Percentiles rank a stretch among this genome's conserved stretches.
Conservation (phyloP, 2,797 vertebrate species). For the Corythornis leucogaster region DNA sequence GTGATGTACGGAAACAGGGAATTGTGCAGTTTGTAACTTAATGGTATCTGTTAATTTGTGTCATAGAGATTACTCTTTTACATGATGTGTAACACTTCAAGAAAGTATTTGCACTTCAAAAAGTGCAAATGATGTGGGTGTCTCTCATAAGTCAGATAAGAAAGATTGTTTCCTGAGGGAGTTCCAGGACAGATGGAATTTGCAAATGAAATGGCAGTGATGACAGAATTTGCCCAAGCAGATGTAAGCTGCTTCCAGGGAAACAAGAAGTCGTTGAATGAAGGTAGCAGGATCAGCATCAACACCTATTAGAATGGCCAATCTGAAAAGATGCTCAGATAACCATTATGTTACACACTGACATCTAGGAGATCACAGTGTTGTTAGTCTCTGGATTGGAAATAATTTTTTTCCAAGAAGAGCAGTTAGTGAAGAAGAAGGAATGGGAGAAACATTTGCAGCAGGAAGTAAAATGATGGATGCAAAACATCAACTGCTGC, state of each 20-base stretch:
- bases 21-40: background rate
- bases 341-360: background rate
- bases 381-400: background rate
- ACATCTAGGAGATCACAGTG: background rate
- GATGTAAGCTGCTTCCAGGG: conserved; percentile 52
- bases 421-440: background rate
- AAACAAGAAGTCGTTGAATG: conserved; percentile 64
- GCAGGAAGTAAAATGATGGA: background rate
- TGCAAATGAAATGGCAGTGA: conserved; percentile 49
- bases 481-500: background rate
- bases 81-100: background rate
- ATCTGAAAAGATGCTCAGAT: conserved; percentile 26
- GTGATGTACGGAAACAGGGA: background rate
- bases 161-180: conserved; percentile 43
- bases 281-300: conserved; percentile 31
- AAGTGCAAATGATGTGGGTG: background rate
- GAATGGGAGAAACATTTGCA: background rate
- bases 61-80: background rate
- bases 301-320: conserved; percentile 30
- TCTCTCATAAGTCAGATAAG: background rate
- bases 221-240: conserved; percentile 63
- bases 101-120: background rate
- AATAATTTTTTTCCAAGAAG: background rate
- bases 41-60: background rate
- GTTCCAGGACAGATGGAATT: conserved; percentile 56